Evolutionary conservation across 2,113 vertebrate species (phyloP).

Genomic region (Oncorhynchus gorbuscha): DNA sequence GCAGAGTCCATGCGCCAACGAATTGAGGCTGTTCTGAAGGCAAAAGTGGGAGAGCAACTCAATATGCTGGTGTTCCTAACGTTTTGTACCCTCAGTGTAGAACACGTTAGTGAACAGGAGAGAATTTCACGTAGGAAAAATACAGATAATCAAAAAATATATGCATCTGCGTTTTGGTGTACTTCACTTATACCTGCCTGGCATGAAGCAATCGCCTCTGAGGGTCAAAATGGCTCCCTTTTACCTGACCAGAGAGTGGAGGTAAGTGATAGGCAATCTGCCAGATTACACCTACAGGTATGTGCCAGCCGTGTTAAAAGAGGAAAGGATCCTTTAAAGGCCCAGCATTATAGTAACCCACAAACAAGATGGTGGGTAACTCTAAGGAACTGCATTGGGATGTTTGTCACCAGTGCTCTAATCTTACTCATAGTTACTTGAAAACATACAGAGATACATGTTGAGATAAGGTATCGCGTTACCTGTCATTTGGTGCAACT

Average conservation of each 20-base stretch:
- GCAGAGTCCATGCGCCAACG: too few species aligned
- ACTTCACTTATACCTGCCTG: background rate
- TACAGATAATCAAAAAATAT: background rate
- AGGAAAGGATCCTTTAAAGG: slow-evolving; percentile 23
- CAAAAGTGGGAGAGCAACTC: too few species aligned
- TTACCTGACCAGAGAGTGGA: slow-evolving; percentile 8
- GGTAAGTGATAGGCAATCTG: slow-evolving; percentile 28
- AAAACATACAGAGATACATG: background rate
- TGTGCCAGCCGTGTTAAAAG: slow-evolving; percentile 43
- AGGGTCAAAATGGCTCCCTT: slow-evolving; percentile 6
- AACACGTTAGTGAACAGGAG: too few species aligned
- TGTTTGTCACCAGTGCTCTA: slow-evolving; percentile 5
- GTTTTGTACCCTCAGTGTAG: too few species aligned
- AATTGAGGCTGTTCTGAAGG: too few species aligned
- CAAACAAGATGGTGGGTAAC: slow-evolving; percentile 21
- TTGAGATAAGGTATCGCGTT: slow-evolving; percentile 42
- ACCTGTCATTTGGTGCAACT: slow-evolving; percentile 86
- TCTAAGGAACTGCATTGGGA: background rate
- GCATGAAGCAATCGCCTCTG: background rate
- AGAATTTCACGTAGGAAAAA: too few species aligned
- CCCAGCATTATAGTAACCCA: slow-evolving; percentile 24
- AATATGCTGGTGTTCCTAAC: too few species aligned
- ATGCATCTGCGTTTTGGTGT: background rate
- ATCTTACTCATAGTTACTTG: background rate
- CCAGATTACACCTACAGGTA: slow-evolving; percentile 39